phyloP scores from a whole-genome alignment of 2,113 vertebrate species.

The Noturus placidus region DNA sequence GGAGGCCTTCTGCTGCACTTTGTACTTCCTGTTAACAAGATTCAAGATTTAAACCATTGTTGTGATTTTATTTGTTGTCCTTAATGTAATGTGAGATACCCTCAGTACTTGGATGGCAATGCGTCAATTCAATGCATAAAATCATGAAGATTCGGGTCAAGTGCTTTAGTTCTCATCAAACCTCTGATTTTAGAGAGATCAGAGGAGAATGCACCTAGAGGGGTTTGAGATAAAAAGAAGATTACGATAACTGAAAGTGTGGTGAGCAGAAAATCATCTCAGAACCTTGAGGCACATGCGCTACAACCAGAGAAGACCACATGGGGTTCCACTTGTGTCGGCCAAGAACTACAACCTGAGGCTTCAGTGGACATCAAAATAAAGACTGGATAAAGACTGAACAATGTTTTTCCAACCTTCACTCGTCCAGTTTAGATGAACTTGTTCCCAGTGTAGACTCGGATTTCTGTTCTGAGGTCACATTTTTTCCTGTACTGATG shows the following conservation, averaged over 20 bases:
- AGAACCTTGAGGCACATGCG: not conserved
- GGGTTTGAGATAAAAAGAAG: not conserved
- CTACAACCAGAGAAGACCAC: not conserved
- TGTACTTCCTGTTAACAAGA: constrained; percentile 53
- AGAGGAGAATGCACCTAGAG: not conserved
- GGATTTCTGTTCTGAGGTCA: not conserved
- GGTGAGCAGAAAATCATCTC: not conserved
- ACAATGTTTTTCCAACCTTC: not conserved
- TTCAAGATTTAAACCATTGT: not conserved
- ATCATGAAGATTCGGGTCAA: not conserved
- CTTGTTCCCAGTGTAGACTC: not conserved
- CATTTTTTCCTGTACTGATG: not conserved
- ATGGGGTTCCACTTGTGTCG: not conserved
- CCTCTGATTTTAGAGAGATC: not conserved
- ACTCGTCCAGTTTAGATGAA: not conserved
- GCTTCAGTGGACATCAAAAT: not conserved
- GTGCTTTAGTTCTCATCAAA: not conserved
- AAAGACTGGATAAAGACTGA: not conserved
- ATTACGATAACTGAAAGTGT: not conserved
- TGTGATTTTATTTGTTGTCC: no score
- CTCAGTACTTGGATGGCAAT: not conserved
- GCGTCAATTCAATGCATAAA: not conserved
- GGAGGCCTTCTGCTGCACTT: constrained; percentile 51
- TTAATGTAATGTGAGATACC: not conserved
- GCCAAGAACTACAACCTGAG: not conserved